Percentiles rank a stretch among this genome's conserved stretches.
Evolutionary conservation across 2,888 invertebrate genomes (phyloP).

Genomic region (Spodoptera exigua): DNA sequence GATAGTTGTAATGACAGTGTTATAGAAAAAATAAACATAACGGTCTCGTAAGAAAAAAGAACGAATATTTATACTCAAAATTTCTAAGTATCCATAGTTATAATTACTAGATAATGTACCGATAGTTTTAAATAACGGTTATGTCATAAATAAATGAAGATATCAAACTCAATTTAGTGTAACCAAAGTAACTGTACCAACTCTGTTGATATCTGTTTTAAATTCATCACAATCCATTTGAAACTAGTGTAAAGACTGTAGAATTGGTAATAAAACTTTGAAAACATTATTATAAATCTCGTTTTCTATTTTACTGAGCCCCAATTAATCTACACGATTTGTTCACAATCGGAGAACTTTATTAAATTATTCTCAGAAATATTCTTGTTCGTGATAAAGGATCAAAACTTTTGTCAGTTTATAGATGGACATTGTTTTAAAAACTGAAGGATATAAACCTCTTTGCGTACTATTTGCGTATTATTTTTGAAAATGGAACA

Average conservation of each 20-base stretch:
- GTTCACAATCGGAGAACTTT: slow-evolving; percentile 21
- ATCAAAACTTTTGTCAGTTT: background rate
- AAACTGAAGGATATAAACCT: too few relatives aligned
- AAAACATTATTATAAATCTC: slow-evolving; percentile 63
- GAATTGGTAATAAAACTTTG: slow-evolving; percentile 83
- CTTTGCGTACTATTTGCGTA: too few relatives aligned
- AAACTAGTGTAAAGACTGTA: slow-evolving; percentile 80
- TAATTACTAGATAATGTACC: slow-evolving; percentile 60
- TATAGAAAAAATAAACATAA: slow-evolving; percentile 54
- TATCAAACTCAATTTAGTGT: slow-evolving; percentile 70
- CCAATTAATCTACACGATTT: slow-evolving; percentile 22
- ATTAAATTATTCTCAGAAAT: slow-evolving; percentile 18
- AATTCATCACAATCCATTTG: slow-evolving; percentile 75
- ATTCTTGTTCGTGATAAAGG: slow-evolving; percentile 3
- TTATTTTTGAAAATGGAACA: too few relatives aligned
- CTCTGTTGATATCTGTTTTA: slow-evolving; percentile 72
- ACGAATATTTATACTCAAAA: slow-evolving; percentile 71
- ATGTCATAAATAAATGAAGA: slow-evolving; percentile 61
- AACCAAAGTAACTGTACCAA: slow-evolving; percentile 71
- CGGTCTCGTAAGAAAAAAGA: slow-evolving; percentile 54
- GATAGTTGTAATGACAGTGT: slow-evolving; percentile 55
- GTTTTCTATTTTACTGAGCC: slow-evolving; percentile 38
- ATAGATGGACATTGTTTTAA: too few relatives aligned
- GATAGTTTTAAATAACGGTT: slow-evolving; percentile 60
- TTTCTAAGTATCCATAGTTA: slow-evolving; percentile 57